Evolutionary conservation across 23 tunicate species (phyloP).

Genomic region (Trididemnum clinides): DNA sequence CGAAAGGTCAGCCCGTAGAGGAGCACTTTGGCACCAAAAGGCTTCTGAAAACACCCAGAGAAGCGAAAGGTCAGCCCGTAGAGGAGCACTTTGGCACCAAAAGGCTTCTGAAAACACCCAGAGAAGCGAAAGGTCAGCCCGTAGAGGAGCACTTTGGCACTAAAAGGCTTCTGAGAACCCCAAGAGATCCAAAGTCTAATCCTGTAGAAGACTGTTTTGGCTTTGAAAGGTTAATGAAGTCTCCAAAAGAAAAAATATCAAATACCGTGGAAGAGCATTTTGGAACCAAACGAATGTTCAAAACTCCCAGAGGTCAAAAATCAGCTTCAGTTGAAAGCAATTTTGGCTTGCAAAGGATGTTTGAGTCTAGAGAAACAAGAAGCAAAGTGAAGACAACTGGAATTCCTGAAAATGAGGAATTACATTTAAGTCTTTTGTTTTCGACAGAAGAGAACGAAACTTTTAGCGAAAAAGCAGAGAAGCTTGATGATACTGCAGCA

Average conservation of each 20-base stretch:
- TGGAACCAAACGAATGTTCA: slow-evolving; percentile 53
- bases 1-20: slow-evolving; percentile 39
- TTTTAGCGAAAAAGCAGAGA: neutral
- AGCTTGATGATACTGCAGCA: too few relatives aligned
- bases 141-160: slow-evolving; percentile 59
- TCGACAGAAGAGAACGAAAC: neutral
- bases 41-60: slow-evolving; percentile 57
- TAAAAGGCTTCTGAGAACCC: slow-evolving; percentile 18
- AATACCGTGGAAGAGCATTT: slow-evolving; percentile 43
- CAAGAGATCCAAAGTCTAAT: slow-evolving; percentile 9
- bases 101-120: slow-evolving; percentile 63
- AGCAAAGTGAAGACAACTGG: neutral
- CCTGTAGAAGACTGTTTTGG: slow-evolving; percentile 63
- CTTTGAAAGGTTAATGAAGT: slow-evolving; percentile 37
- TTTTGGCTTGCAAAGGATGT: slow-evolving; percentile 52
- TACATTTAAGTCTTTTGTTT: neutral
- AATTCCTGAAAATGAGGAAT: neutral
- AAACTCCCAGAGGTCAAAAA: slow-evolving; percentile 55
- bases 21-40: slow-evolving; percentile 64
- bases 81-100: slow-evolving; percentile 54
- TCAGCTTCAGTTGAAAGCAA: slow-evolving; percentile 20
- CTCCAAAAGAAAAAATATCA: slow-evolving; percentile 49
- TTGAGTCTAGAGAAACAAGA: slow-evolving; percentile 44
- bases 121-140: slow-evolving; percentile 19
- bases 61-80: slow-evolving; percentile 4